A percentile compares a stretch with the other conserved stretches of the same genome.
These are phyloP conservation scores for Sinopyrophorus schimmeli DNA, from an alignment of 2,888 invertebrate species.

Conservation along the genomic window DNA sequence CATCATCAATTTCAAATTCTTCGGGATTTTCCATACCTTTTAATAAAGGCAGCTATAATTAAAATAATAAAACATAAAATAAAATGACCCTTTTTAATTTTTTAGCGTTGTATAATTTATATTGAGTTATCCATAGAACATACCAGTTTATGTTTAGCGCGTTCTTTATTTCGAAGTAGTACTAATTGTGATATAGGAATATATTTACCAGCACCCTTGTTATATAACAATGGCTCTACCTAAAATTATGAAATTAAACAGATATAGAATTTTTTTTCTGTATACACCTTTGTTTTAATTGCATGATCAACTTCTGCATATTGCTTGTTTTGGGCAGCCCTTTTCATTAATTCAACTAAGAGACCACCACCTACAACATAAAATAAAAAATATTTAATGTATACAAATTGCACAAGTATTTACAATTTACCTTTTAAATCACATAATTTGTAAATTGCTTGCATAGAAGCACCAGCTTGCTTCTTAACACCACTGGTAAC, in stretches of 20 bases:
- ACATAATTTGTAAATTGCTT: constrained; percentile 84
- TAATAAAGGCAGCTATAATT: constrained; percentile 73
- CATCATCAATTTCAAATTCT: constrained; percentile 80
- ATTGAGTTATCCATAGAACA: no score
- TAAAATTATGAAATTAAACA: constrained; percentile 27
- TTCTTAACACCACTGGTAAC: constrained; percentile 95
- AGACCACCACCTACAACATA: constrained; percentile 77
- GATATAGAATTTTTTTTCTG: constrained; percentile 18
- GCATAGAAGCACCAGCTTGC: constrained; percentile 84
- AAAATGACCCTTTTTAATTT: no score
- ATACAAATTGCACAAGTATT: no score
- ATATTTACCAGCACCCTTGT: constrained; percentile 88
- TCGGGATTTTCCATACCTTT: constrained; percentile 82
- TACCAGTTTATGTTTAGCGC: constrained; percentile 79
- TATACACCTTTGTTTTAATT: constrained; percentile 81
- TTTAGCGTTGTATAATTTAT: constrained; percentile 2
- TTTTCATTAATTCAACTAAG: constrained; percentile 91
- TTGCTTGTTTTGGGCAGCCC: constrained; percentile 87
- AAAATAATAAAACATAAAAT: constrained; percentile 28
- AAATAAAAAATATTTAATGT: background rate
- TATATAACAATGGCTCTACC: constrained; percentile 91
- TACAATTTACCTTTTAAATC: constrained; percentile 82
- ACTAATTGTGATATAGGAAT: constrained; percentile 90
- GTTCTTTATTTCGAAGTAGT: constrained; percentile 81
- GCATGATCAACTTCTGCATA: constrained; percentile 91